phyloP scores from a whole-genome alignment of 2,888 invertebrate genomes.

The Elegia similella region DNA sequence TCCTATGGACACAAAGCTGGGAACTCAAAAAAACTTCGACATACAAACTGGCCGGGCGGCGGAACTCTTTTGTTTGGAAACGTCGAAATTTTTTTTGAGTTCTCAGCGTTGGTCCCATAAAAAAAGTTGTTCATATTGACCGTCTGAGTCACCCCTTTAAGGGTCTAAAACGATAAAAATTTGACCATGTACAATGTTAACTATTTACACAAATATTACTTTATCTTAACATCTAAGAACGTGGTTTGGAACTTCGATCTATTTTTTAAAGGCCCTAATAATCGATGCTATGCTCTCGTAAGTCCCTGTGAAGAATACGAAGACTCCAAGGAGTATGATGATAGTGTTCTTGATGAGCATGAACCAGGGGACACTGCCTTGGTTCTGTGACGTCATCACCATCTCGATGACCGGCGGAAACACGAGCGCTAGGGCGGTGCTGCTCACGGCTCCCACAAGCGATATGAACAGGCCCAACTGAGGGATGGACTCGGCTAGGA shows the following conservation, averaged over 20 bases:
- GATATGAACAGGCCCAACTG: conserved; percentile 94
- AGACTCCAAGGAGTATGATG: conserved; percentile 85
- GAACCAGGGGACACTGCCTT: conserved; percentile 66
- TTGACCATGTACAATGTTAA: no score
- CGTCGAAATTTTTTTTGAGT: no score
- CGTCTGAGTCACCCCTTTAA: no score
- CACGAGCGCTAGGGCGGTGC: conserved; percentile 91
- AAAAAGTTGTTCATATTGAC: no score
- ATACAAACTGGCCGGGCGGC: no score
- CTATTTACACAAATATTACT: neutral
- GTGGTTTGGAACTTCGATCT: no score
- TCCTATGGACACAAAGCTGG: no score
- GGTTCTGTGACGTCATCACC: conserved; percentile 84
- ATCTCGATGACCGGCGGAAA: conserved; percentile 94
- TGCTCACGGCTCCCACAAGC: conserved; percentile 94
- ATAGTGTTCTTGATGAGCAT: conserved; percentile 81
- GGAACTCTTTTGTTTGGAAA: no score
- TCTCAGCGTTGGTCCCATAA: no score
- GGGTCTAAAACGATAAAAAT: no score
- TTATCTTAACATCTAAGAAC: neutral
- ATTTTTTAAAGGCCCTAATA: conserved; percentile 62
- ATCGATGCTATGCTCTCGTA: conserved; percentile 87
- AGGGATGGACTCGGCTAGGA: conserved; percentile 92
- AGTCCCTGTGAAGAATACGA: conserved; percentile 88
- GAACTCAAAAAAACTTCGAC: no score